These are phyloP conservation scores for Cuculus canorus DNA, from an alignment of 2,797 vertebrate genomes.

Conservation along the genomic window DNA sequence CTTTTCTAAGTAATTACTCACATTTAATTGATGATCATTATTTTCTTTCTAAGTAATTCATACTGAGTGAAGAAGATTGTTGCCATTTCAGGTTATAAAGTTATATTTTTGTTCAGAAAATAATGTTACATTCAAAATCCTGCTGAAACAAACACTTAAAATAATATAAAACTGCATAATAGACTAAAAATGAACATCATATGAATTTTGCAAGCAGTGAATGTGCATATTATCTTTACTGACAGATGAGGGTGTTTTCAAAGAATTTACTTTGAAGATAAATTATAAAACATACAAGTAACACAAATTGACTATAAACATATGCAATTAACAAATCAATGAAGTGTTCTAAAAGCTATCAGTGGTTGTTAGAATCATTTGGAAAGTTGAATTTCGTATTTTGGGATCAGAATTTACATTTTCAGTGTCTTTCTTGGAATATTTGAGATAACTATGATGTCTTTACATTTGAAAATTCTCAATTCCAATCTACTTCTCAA, in stretches of 20 bases:
- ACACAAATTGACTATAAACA: background rate
- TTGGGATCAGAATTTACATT: background rate
- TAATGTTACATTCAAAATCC: background rate
- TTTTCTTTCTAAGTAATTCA: background rate
- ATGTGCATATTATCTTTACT: background rate
- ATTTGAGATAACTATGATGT: background rate
- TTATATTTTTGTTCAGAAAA: background rate
- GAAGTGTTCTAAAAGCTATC: background rate
- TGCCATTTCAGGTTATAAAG: background rate
- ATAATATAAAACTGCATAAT: background rate
- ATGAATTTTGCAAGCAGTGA: background rate
- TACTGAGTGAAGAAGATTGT: background rate
- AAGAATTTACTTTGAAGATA: background rate
- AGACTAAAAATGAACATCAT: background rate
- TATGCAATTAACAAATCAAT: background rate
- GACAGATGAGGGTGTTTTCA: background rate
- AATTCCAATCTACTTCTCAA: conserved; percentile 19
- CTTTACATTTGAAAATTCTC: conserved; percentile 23
- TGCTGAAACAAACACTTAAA: background rate
- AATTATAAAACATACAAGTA: background rate
- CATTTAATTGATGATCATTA: background rate
- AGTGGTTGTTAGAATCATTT: background rate
- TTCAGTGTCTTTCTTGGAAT: background rate
- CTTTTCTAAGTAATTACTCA: background rate
- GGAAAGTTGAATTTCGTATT: background rate